Evolutionary conservation across 2,113 vertebrate species (phyloP), one percentile per base, ranked within the genome.

Genomic region (Eira barbara): DNA sequence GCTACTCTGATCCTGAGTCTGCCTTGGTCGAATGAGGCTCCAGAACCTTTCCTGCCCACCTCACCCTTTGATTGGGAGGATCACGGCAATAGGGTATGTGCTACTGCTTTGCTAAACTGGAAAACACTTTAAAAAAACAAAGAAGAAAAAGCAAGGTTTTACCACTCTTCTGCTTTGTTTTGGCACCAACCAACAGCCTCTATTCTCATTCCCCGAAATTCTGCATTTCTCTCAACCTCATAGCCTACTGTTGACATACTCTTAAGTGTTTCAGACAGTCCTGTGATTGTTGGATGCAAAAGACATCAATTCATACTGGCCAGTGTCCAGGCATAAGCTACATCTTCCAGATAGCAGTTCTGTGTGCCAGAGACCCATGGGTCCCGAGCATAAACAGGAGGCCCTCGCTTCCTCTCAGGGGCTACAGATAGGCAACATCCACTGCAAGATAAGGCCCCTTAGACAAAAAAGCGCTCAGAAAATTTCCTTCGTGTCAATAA

Each of bases 261-360:
- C 78, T 27, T 69, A 74, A 96, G 65, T 83, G 47, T 89, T 96
- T 82, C 59, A 93, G 78, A 74, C 76, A 97, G 89, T 42, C 86
- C 82, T 79, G 59, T 73, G 91, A 91, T 81, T 85, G 45, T 47
- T 73, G 73, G 31, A 39, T 73, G 29, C 47, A 91, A 85, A 89
- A 73, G 39, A 67, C 27, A 79, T 78, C 73, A 52, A 36, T 80
- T 34, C 49, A 67, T 4, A 61, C 69, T 57, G 90, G 95, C 91
- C 80, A 93, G 74, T 47, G 52, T 34, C 87, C 84, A 88, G 84
- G 73, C 47, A 82, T n/a, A 36, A n/a, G 17, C 82, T 69, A 67
- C 42, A 29, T 49, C 89, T 74, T 94, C 82, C 91, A 7, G 39
- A 55, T 7, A 73, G 52, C 29, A 69, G 25, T 59, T 55, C 31